Conservation (phyloP, 1,140 invertebrate genomes). For the Drosophila pseudoobscura region DNA sequence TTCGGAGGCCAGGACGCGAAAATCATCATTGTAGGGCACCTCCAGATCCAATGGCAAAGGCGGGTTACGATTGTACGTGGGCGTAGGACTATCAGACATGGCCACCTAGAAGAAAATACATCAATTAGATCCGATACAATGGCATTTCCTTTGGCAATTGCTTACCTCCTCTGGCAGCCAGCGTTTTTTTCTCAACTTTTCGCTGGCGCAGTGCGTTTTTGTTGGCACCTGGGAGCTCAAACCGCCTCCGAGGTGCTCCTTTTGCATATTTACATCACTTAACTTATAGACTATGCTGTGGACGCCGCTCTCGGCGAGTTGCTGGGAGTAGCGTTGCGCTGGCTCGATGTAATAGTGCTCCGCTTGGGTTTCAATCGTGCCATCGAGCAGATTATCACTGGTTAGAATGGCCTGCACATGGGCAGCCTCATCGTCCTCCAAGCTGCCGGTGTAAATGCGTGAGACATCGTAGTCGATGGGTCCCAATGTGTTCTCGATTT, state of each 20-base stretch:
- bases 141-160: background rate
- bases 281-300: conserved; percentile 93
- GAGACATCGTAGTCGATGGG: conserved; percentile 89
- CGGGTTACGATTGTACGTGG: conserved; percentile 85
- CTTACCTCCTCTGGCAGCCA: conserved; percentile 84
- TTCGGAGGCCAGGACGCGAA: conserved; percentile 82
- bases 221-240: conserved; percentile 44
- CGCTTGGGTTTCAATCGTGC: conserved; percentile 89
- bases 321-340: conserved; percentile 88
- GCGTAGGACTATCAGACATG: conserved; percentile 70
- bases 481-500: conserved; percentile 90
- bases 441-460: conserved; percentile 90
- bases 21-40: conserved; percentile 86
- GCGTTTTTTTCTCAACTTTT: conserved; percentile 70
- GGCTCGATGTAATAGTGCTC: conserved; percentile 95
- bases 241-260: conserved; percentile 48
- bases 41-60: conserved; percentile 86
- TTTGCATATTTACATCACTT: conserved; percentile 89
- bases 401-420: conserved; percentile 93
- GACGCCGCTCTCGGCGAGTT: conserved; percentile 84
- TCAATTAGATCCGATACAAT: background rate
- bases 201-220: conserved; percentile 79
- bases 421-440: conserved; percentile 94
- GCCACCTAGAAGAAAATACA: conserved; percentile 68
- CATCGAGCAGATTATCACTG: conserved; percentile 94